Percentiles rank a stretch among this genome's conserved stretches.
phyloP scores from a whole-genome alignment of 2,888 invertebrate species.

The Thera obeliscata region DNA sequence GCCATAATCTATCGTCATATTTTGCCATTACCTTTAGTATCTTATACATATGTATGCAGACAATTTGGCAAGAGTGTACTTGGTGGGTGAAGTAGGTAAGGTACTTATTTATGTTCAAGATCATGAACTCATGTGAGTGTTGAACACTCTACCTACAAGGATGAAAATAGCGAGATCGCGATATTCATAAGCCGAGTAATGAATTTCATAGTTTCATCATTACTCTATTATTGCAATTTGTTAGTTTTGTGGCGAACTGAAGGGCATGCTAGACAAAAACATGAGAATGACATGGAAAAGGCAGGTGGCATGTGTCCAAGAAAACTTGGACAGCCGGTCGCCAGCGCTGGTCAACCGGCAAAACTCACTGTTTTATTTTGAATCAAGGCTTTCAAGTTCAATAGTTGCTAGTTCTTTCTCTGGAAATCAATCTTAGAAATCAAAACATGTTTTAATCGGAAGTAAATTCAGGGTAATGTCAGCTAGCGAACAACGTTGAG shows the following conservation, averaged over 20 bases:
- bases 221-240: constrained; percentile 3
- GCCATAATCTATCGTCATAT: constrained; percentile 39
- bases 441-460: background rate
- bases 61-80: constrained; percentile 43
- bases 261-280: constrained; percentile 10
- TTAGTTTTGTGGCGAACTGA: constrained; percentile 3
- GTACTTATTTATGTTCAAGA: constrained; percentile 38
- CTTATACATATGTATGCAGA: constrained; percentile 18
- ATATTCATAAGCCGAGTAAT: constrained; percentile 13
- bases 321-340: constrained; percentile 49
- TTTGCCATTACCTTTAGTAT: constrained; percentile 18
- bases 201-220: constrained; percentile 11
- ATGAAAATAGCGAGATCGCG: constrained; percentile 24
- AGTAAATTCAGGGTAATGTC: constrained; percentile 1
- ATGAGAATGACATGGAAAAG: constrained; percentile 29
- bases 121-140: constrained; percentile 34
- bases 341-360: constrained; percentile 43
- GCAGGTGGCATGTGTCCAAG: constrained; percentile 55
- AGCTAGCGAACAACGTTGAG: background rate
- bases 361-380: constrained; percentile 52
- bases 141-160: constrained; percentile 4
- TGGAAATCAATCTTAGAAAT: background rate
- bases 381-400: constrained; percentile 59
- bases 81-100: constrained; percentile 41
- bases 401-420: constrained; percentile 26